Evolutionary conservation across 2,888 invertebrate species (phyloP), one percentile per base, ranked within the genome.

Genomic region (Lathronympha strigana): DNA sequence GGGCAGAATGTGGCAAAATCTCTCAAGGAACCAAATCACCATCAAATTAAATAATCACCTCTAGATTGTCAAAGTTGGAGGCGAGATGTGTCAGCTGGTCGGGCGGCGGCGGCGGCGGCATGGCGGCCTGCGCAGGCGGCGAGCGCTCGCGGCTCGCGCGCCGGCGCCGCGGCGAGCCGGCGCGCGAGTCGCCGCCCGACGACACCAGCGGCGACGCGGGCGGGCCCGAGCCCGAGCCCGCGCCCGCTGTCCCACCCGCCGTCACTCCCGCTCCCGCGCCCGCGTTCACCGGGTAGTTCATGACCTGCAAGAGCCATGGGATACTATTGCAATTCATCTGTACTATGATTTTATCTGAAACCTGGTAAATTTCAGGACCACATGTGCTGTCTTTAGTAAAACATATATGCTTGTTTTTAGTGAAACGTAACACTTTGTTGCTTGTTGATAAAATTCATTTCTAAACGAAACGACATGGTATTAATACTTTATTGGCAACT

Each of bases 161-260:
- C 57, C 86, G 86, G 2, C 87, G 82, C n/a, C 80, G 93, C 83
- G 95, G 93, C 9, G 96, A 96, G 36, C 61, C 78, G 80, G 50
- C 83, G 79, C 8, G 92, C 91, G 55, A 91, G 76, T 96, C 96
- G 80, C 95, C 96, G 68, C 95, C 95, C 50, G 97, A 96, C 49
- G 97, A 96, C 58, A 95, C 95, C 80, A 95, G 93, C 83, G 95
- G 93, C 11, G 96, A 96, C 55, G 96, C 95, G 68, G 94, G 87
- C 55, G 96, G 95, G 68, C 94, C 87, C 57, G 95, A 83, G 0
- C 45, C 82, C 19, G 92, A 88, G 9, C 8, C n/a, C 11, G 13
- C 36, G 13, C 36, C 36, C 54, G n/a, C n/a, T n/a, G n/a, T n/a
- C n/a, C n/a, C n/a, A n/a, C n/a, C n/a, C n/a, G n/a, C n/a, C n/a